phyloP scores from a whole-genome alignment of 1,140 invertebrate species.

The Pseudomyrmex cubaensis region DNA sequence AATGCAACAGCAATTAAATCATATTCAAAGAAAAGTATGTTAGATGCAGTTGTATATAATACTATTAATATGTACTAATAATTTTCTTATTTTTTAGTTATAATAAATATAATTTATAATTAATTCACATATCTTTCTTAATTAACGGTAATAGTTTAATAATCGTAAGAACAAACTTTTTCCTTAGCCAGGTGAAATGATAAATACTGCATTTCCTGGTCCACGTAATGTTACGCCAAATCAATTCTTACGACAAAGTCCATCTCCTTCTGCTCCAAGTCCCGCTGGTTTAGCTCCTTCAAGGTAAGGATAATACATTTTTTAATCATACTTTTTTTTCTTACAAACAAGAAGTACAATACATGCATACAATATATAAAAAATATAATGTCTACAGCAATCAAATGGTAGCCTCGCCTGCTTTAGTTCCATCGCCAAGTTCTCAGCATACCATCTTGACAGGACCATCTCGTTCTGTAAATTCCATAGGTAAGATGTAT shows the following conservation, averaged over 20 bases:
- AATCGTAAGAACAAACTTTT: neutral
- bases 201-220: slow-evolving; percentile 84
- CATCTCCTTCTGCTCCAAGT: slow-evolving; percentile 89
- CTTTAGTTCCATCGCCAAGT: slow-evolving; percentile 89
- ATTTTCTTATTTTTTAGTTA: neutral
- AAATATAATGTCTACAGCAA: slow-evolving; percentile 78
- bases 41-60: neutral
- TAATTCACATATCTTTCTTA: too few relatives aligned
- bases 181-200: slow-evolving; percentile 81
- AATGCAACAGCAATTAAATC: slow-evolving; percentile 86
- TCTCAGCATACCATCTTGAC: slow-evolving; percentile 87
- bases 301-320: slow-evolving; percentile 71
- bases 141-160: too few relatives aligned
- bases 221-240: slow-evolving; percentile 87
- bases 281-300: slow-evolving; percentile 87
- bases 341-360: neutral
- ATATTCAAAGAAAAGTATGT: slow-evolving; percentile 82
- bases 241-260: slow-evolving; percentile 90
- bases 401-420: slow-evolving; percentile 90
- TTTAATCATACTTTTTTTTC: slow-evolving; percentile 14
- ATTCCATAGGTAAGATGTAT: slow-evolving; percentile 79
- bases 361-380: slow-evolving; percentile 19
- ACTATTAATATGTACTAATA: neutral
- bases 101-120: too few relatives aligned
- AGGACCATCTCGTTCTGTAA: slow-evolving; percentile 82